Evolutionary conservation across 2,888 invertebrate genomes (phyloP), one percentile per base, ranked within the genome.

Genomic region (Leptogaster cylindrica): DNA sequence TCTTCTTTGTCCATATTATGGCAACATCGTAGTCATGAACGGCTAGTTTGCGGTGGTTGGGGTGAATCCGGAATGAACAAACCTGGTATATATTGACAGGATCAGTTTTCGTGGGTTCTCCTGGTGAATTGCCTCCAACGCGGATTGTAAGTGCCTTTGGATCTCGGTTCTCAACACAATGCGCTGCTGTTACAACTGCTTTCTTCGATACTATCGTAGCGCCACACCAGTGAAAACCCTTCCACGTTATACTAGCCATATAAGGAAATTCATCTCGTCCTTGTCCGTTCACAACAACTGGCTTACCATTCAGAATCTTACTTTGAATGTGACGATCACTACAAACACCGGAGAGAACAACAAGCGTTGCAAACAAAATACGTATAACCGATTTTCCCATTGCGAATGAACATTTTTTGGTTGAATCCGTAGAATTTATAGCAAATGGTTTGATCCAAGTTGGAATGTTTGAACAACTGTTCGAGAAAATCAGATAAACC

Each of bases 141-240:
- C 36, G 33, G 3, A 55, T 20, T 3, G 16, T 41, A 18, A 41
- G 14, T 7, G 6, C 4, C 39, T 39, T 39, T 6, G 39, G 20
- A 8, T 55, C 8, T 18, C 5, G 4, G n/a, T 36, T 39, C 14
- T 25, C 3, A 1, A 36, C 7, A 23, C 36, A 55, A 20, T 55
- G 55, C 3, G 36, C 55, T 20, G 55, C 55, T 20, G 55, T 55
- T 36, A 55, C 20, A 2, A 55, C 25, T n/a, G 55, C 55, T 8
- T 23, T 20, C 2, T 18, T 8, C 2, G 55, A 36, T 5, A 55
- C 16, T 8, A 52, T 31, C 7, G 27, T 10, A 12, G 52, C 52
- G 16, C 52, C 52, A 18, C 52, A 52, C 52, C 52, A 52, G n/a
- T 33, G 33, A 18, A 33, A n/a, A 18, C 3, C n/a, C 5, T 52